Base-by-base conservation (phyloP, 2,797 vertebrate genomes). In the Phalloptychus januarius region DNA sequence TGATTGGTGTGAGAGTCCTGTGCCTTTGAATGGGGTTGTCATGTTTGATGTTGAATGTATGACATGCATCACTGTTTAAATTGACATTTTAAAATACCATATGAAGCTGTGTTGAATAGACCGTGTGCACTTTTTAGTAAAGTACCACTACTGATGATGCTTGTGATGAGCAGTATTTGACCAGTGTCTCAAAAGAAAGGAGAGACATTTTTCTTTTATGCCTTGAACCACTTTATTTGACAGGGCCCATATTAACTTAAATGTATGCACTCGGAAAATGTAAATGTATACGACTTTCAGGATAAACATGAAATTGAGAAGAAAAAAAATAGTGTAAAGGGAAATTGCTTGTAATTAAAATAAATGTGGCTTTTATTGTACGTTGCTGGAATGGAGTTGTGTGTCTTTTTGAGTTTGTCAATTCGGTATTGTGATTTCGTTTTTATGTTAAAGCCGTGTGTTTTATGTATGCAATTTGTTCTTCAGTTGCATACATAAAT, bases 41-140 rank as follows among this genome's bases (percentile, higher is more conserved):
- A 96, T 96, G 96, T 97, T 97, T 94, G 79, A 95, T 97, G 97
- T 98, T 96, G 95, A 98, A 97, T 96, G 96, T 97, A 96, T 97
- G 95, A 97, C 96, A 95, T 95, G 96, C 95, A 93, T 94, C 96
- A 94, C 93, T 76, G 94, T 97, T 96, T 93, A 94, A 93, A 90
- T 94, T 94, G 88, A 94, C 96, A 93, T 95, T 95, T 91, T 97
- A 95, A 95, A 93, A 87, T 95, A 93, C 93, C 95, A 87, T 95
- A 93, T 95, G 94, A 95, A 94, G 92, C 94, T 94, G 93, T 96
- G 95, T 95, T 96, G 95, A 96, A 91, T 96, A 96, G 95, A 94
- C 93, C 44, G 87, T 94, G 93, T 95, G 94, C 95, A 97, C 95
- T 92, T 96, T 93, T 96, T 94, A 93, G 93, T 95, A 95, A 91